Base-by-base conservation (phyloP, 1,140 invertebrate species). In the Brachionus asplanchnoidis region DNA sequence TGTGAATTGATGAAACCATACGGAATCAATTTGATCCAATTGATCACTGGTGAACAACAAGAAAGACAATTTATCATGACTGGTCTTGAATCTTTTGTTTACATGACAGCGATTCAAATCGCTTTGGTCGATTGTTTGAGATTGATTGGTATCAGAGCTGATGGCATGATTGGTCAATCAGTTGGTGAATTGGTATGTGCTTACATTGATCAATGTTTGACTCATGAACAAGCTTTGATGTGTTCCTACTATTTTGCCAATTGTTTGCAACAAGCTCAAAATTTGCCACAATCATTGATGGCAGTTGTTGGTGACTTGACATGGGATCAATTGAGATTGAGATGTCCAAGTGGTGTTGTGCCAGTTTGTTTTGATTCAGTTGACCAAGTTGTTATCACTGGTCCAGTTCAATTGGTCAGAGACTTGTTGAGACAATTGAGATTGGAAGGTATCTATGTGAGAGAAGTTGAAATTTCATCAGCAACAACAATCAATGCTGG, bases 141-240 rank as follows among this genome's bases (percentile, higher is more conserved):
- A 50, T 90, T 90, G 3, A 86, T 97, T 50, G 94, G 93, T 79
- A 92, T 99, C 12, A 90, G 92, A 73, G 95, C 96, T 8, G 95
- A 98, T 89, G 96, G 95, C 68, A 95, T 99, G 86, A 90, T 98
- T 66, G 97, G 97, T 2, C 97, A 99, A 88, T 98, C 96, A 0
- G 95, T 89, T 77, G 89, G 89, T 73, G 89, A 90, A 84, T 85
- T 90, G 12, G 95, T 95, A 3, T 99, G 97, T 90, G 97, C 95
- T 7, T 99, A 99, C 90, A 96, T 96, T 56, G 97, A 99, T 91
- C 96, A 95, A 8, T 94, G 94, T 32, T 93, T 98, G 85, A 97
- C 95, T 6, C 92, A 93, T 0, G 95, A 97, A 88, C 95, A 99
- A 90, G 94, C 95, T 0, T 93, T 98, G 42, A 89, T 97, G 79